Base-by-base conservation (phyloP, 2,797 vertebrate species). In the Nyctalus aviator region DNA sequence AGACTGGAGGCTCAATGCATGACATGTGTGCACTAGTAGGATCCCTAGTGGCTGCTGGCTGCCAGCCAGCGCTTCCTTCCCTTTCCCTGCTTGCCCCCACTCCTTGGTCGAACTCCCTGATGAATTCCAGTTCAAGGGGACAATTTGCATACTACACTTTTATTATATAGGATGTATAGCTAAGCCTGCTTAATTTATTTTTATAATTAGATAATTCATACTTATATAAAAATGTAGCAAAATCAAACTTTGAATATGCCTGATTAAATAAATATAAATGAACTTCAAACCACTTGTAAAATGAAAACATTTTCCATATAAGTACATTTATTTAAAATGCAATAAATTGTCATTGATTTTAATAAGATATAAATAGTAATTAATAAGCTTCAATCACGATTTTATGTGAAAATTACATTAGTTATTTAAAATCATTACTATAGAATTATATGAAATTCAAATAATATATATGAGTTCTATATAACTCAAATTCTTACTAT, bases 71-170 rank as follows among this genome's bases (percentile, higher is more conserved):
- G 2, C 12, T 25, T 59, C 57, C 57, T 25, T 30, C 12, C 11
- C 59, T 14, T 62, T 5, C 27, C 59, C 12, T 0, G 5, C 27
- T 27, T 2, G 0, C 30, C 12, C 12, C 2, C 0, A 2, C 12
- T 12, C 27, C 25, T 2, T 62, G 27, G 25, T 62, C 0, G 4
- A 30, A 62, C 12, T 62, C 25, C 12, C 27, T 27, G 23, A 59
- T 27, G 25, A 59, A 59, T 59, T 59, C 25, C 25, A 0, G 1
- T 5, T 62, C 59, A 62, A 62, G 59, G 59, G 12, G 12, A 62
- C 59, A 62, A 62, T 62, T 62, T 62, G 59, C 27, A 62, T 14
- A 62, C 25, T 62, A 27, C 27, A 14, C 59, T 62, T 62, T 62
- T 62, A 62, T 62, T 62, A 14, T 41, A 37, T 3, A 79, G 21